A percentile compares a stretch with the other conserved stretches of the same genome.
These are phyloP conservation scores for Oncorhynchus gorbuscha DNA, from an alignment of 2,113 vertebrate genomes.

Conservation along the genomic window DNA sequence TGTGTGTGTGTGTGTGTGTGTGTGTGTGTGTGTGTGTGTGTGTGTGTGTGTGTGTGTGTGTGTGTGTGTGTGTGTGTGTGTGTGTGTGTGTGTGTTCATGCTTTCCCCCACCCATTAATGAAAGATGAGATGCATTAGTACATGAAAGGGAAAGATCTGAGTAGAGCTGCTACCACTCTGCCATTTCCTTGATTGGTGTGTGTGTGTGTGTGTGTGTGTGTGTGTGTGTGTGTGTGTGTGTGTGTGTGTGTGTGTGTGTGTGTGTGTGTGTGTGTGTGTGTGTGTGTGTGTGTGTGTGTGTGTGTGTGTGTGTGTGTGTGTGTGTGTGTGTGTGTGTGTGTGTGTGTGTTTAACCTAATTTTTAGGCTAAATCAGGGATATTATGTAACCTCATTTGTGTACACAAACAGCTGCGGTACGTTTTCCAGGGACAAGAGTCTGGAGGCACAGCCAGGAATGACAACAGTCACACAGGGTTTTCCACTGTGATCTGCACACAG, in stretches of 20 bases:
- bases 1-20: too few species aligned
- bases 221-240: not conserved
- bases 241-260: not conserved
- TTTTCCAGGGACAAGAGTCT: conserved; percentile 2
- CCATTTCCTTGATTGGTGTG: conserved; percentile 51
- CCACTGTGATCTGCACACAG: conserved; percentile 17
- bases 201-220: too few species aligned
- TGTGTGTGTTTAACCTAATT: not conserved
- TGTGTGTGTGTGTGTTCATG: too few species aligned
- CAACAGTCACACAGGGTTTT: not conserved
- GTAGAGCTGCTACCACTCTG: conserved; percentile 25
- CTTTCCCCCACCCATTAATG: conserved; percentile 38
- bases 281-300: not conserved
- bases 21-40: too few species aligned
- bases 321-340: too few species aligned
- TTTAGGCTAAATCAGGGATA: conserved; percentile 30
- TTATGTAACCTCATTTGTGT: conserved; percentile 4
- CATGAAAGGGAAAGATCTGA: conserved; percentile 51
- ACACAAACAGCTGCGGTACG: conserved; percentile 38
- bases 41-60: too few species aligned
- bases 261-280: conserved; percentile 10
- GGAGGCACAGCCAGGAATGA: conserved; percentile 2
- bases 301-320: conserved; percentile 17
- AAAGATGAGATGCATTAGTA: conserved; percentile 57
- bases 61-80: too few species aligned